These are phyloP conservation scores for Drosophila fuyamai DNA, from an alignment of 1,140 invertebrate genomes.

Conservation along the genomic window DNA sequence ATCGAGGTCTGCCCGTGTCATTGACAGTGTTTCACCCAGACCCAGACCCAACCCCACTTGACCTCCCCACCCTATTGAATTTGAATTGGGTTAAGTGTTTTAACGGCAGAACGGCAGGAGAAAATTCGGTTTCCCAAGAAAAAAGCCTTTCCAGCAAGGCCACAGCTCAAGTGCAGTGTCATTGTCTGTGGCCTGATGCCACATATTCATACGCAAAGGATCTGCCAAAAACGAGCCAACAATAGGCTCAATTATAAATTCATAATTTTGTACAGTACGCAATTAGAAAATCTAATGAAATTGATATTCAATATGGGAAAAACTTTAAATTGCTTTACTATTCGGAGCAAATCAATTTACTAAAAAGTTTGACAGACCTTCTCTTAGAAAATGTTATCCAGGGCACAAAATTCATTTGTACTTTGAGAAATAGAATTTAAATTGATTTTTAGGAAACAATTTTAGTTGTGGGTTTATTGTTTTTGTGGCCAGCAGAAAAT, in stretches of 20 bases:
- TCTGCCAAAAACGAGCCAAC: constrained; percentile 11
- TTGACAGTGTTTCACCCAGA: constrained; percentile 28
- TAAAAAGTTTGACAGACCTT: not conserved
- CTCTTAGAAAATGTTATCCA: not conserved
- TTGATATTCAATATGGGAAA: constrained; percentile 7
- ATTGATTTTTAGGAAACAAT: not conserved
- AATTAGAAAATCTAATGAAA: constrained; percentile 31
- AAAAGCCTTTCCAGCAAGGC: constrained; percentile 19
- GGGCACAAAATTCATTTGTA: not conserved
- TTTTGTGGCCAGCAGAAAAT: no score
- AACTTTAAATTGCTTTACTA: not conserved
- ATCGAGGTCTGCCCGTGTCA: constrained; percentile 46
- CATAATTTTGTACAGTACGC: constrained; percentile 5
- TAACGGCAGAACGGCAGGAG: constrained; percentile 53
- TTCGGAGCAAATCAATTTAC: not conserved
- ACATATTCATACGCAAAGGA: constrained; percentile 9
- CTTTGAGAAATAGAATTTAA: constrained; percentile 2
- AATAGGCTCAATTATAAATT: constrained; percentile 16
- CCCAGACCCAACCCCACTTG: constrained; percentile 24
- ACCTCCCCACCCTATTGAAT: constrained; percentile 52
- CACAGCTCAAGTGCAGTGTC: constrained; percentile 38
- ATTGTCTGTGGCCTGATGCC: constrained; percentile 11
- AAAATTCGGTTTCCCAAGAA: constrained; percentile 30
- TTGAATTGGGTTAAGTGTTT: constrained; percentile 75
- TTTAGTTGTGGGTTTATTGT: not conserved